Conservation (phyloP, 2,113 vertebrate species). For the Pteropus alecto region DNA sequence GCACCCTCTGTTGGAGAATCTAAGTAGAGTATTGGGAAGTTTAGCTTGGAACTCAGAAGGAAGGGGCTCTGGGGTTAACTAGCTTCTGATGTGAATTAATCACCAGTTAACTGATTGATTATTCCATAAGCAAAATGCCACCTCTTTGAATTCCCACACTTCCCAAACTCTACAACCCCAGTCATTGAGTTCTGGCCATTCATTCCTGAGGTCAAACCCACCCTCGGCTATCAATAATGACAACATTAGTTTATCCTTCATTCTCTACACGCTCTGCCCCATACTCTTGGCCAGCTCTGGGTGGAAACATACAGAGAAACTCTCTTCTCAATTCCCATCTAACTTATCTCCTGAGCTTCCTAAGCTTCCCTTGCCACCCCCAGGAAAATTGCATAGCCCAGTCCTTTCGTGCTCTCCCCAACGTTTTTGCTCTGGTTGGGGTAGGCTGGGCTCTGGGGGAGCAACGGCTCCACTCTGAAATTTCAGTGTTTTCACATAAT, state of each 20-base stretch:
- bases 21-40: neutral
- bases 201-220: neutral
- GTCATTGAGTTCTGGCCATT: neutral
- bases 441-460: neutral
- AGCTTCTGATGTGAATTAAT: conserved; percentile 45
- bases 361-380: neutral
- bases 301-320: neutral
- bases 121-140: neutral
- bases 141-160: conserved; percentile 37
- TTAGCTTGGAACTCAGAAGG: neutral
- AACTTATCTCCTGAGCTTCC: neutral
- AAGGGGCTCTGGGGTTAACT: neutral
- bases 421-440: neutral
- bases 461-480: neutral
- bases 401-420: neutral
- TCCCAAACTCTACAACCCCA: conserved; percentile 15
- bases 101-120: conserved; percentile 1
- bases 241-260: neutral
- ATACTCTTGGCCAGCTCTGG: neutral
- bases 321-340: neutral
- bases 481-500: neutral
- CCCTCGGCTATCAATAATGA: neutral
- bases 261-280: neutral
- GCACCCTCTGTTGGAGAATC: neutral
- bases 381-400: neutral